Conservation (phyloP, 2,888 invertebrate species). For the Sesia bembeciformis region DNA sequence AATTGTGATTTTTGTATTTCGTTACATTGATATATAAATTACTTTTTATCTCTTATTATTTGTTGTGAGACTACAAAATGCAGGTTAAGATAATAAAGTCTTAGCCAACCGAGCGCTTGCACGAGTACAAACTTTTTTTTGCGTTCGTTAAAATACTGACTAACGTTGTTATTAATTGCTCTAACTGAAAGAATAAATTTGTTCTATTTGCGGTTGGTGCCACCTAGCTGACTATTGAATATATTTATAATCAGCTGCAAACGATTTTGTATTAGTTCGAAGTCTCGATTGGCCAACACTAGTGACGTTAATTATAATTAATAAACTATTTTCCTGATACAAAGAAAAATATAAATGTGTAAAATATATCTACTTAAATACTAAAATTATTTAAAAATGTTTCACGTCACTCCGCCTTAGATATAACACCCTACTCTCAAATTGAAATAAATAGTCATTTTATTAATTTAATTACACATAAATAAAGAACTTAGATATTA, state of each 20-base stretch:
- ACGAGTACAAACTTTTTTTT: too few relatives aligned
- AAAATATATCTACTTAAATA: constrained; percentile 2
- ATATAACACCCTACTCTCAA: constrained; percentile 41
- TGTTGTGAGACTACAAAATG: constrained; percentile 70
- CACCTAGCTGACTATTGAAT: too few relatives aligned
- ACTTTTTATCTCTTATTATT: constrained; percentile 59
- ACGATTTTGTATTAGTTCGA: too few relatives aligned
- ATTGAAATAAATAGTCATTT: constrained; percentile 61
- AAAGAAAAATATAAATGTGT: not conserved
- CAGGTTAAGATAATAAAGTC: constrained; percentile 30
- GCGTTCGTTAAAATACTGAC: too few relatives aligned
- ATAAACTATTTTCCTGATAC: too few relatives aligned
- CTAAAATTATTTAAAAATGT: constrained; percentile 4
- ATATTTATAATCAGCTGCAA: too few relatives aligned
- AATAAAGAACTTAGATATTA: constrained; percentile 55
- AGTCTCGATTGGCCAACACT: too few relatives aligned
- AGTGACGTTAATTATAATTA: too few relatives aligned
- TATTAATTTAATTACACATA: constrained; percentile 61
- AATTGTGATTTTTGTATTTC: constrained; percentile 67
- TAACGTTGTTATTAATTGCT: too few relatives aligned
- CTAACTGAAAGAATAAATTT: too few relatives aligned
- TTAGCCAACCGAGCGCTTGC: too few relatives aligned
- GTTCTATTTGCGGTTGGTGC: too few relatives aligned
- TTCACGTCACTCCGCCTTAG: constrained; percentile 37
- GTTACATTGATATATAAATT: constrained; percentile 47